Evolutionary conservation across 2,113 vertebrate genomes (phyloP), one percentile per base, ranked within the genome.

Genomic region (Takifugu bimaculatus): DNA sequence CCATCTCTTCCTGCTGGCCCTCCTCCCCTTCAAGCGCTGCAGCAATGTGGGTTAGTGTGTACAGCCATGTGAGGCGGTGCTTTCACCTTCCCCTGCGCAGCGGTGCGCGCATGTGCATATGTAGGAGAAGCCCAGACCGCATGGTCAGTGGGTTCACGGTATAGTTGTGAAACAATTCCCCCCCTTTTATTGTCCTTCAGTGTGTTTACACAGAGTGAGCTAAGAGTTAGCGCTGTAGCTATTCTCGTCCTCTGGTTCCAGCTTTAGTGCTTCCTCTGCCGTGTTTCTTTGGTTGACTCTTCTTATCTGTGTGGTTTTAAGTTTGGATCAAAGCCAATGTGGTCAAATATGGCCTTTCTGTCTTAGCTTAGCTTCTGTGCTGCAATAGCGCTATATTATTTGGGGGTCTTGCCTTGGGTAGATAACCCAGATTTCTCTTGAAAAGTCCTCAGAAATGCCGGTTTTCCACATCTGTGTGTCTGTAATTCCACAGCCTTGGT

Each of bases 31-130:
- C 67, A 56, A 15, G 2, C 69, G 39, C 13, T 6, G 20, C 1
- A 53, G 62, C 50, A 65, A 78, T 73, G 72, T 81, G 43, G 74
- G 63, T 82, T 65, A 83, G 68, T 77, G 61, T 59, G 51, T 72
- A 57, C 50, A 68, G 54, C 54, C 75, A 73, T 81, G 67, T 76
- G 57, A 72, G 29, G 13, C 56, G 42, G 29, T 56, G 47, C 50
- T 26, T 49, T 73, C 32, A 63, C 68, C 57, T 56, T 57, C 42
- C 49, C 32, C 27, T 56, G 15, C 29, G 51, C 59, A 39, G 7
- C 11, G 35, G 49, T 39, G 15, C 45, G 28, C 14, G 53, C 57
- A 28, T 35, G 44, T 45, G 42, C 59, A 53, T 53, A 32, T 49
- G 59, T 62, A 75, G 54, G 63, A 55, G 72, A 75, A 83, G 70